Conservation (phyloP, 30 jellyfish, hydroid and myxozoan genomes). For the Cassiopea andromeda region DNA sequence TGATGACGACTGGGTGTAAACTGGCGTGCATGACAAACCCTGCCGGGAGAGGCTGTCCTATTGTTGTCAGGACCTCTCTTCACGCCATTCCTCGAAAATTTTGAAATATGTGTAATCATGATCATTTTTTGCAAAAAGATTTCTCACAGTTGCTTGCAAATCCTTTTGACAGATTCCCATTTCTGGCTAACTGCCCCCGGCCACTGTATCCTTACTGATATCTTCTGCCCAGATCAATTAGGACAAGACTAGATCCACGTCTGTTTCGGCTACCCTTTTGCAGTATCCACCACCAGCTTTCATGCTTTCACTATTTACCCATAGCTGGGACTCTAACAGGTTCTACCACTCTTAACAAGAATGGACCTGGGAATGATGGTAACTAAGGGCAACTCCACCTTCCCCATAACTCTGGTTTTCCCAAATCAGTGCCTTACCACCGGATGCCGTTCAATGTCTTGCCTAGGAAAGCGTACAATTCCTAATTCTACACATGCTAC, state of each 20-base stretch:
- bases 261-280: slow-evolving; percentile 60
- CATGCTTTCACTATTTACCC: slow-evolving; percentile 9
- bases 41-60: slow-evolving; percentile 2
- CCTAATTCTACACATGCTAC: too few relatives aligned
- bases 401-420: not conserved
- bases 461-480: too few relatives aligned
- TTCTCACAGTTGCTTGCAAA: slow-evolving; percentile 46
- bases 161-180: slow-evolving; percentile 49
- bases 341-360: slow-evolving; percentile 59
- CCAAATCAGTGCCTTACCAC: too few relatives aligned
- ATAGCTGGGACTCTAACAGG: slow-evolving; percentile 46
- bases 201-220: too few relatives aligned
- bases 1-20: slow-evolving; percentile 18
- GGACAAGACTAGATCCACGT: slow-evolving; percentile 31
- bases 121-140: slow-evolving; percentile 40
- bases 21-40: slow-evolving; percentile 7
- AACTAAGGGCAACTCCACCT: slow-evolving; percentile 61
- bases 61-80: not conserved
- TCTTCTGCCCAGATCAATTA: too few relatives aligned
- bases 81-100: not conserved
- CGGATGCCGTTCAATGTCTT: not conserved
- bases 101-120: slow-evolving; percentile 21
- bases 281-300: slow-evolving; percentile 5
- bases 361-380: slow-evolving; percentile 59
- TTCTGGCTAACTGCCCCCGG: not conserved